Evolutionary conservation across 2,797 vertebrate genomes (phyloP).

Genomic region (Nyctalus aviator): DNA sequence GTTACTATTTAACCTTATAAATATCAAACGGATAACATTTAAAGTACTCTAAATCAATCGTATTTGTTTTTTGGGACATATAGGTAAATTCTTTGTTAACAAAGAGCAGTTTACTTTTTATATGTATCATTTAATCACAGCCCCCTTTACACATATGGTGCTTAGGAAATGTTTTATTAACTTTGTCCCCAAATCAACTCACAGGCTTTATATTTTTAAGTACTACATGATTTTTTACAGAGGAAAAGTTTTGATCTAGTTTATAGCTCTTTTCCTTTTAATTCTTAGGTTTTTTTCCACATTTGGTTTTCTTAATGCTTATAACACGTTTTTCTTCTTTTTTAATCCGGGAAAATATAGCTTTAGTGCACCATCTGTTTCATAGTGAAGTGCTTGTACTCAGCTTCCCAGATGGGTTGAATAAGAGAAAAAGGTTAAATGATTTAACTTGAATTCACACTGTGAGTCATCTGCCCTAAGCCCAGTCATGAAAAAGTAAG

Average conservation of each 20-base stretch:
- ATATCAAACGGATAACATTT: constrained; percentile 17
- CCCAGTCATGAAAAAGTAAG: constrained; percentile 67
- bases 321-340: constrained; percentile 76
- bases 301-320: constrained; percentile 76
- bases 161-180: constrained; percentile 56
- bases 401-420: constrained; percentile 80
- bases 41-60: background rate
- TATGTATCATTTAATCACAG: background rate
- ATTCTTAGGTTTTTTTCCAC: constrained; percentile 75
- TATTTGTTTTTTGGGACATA: constrained; percentile 15
- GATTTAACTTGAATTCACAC: constrained; percentile 79
- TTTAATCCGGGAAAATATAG: constrained; percentile 80
- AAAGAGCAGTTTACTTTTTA: background rate
- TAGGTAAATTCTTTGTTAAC: background rate
- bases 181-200: constrained; percentile 69
- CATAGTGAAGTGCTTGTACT: constrained; percentile 68
- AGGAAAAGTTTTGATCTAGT: constrained; percentile 69
- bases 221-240: constrained; percentile 66
- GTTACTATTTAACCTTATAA: constrained; percentile 43
- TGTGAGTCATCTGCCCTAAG: constrained; percentile 77
- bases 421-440: constrained; percentile 82
- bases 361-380: constrained; percentile 79
- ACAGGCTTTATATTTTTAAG: constrained; percentile 70
- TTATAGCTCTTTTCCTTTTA: constrained; percentile 76
- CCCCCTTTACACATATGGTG: constrained; percentile 22